Evolutionary conservation across 2,888 invertebrate genomes (phyloP).

Genomic region (Lepidochrysops patricia): DNA sequence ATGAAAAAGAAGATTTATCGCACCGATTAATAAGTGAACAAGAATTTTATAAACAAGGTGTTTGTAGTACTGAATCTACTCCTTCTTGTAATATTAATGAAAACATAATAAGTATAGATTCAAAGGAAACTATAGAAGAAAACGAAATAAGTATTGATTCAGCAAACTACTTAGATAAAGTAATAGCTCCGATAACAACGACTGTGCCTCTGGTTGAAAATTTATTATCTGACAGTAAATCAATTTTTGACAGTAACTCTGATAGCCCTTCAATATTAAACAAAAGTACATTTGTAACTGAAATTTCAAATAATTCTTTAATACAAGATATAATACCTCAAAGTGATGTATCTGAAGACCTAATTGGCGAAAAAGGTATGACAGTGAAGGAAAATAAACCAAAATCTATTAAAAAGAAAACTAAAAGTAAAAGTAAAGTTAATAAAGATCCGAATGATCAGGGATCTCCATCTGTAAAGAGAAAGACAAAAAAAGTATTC

Average conservation of each 20-base stretch:
- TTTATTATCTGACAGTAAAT: background rate
- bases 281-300: background rate
- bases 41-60: background rate
- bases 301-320: background rate
- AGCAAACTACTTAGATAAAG: background rate
- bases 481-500: background rate
- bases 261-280: background rate
- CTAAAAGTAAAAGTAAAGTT: slow-evolving; percentile 10
- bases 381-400: slow-evolving; percentile 15
- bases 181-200: background rate
- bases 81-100: background rate
- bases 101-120: background rate
- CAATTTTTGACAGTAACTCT: background rate
- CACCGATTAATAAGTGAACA: background rate
- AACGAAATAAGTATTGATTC: background rate
- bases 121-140: background rate
- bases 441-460: background rate
- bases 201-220: background rate
- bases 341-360: background rate
- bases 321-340: background rate
- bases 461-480: background rate
- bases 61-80: background rate
- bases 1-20: background rate
- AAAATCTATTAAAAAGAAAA: slow-evolving; percentile 18
- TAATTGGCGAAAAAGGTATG: background rate